These are phyloP conservation scores for Gryllus longicercus DNA, from an alignment of 2,888 invertebrate species.

Conservation along the genomic window DNA sequence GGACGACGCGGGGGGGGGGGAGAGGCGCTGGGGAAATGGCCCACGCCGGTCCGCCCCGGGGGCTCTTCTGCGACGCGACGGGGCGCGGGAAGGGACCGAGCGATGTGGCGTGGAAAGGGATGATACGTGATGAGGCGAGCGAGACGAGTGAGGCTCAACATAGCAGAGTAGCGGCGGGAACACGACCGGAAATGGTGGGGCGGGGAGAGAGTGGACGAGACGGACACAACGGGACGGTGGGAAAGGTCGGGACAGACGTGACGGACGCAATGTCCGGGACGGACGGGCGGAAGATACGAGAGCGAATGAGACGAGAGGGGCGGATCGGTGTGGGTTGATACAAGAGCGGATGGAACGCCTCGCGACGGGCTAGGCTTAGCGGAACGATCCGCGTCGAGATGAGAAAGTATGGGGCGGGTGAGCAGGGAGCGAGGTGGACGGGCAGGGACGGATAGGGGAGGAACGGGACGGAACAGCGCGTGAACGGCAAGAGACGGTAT, in stretches of 20 bases:
- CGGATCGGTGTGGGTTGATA: background rate
- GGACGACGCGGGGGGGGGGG: no score
- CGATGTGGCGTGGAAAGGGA: background rate
- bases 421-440: no score
- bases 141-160: no score
- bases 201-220: no score
- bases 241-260: background rate
- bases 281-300: no score
- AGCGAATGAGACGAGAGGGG: background rate
- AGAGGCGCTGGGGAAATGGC: background rate
- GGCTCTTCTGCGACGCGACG: background rate
- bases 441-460: background rate
- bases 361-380: no score
- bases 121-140: no score
- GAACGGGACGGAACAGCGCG: background rate
- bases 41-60: background rate
- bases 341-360: no score
- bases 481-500: background rate
- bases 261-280: no score
- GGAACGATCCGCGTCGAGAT: no score
- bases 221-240: background rate
- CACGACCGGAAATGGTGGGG: background rate
- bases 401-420: no score
- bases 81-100: background rate
- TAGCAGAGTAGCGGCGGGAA: background rate